A percentile compares a stretch with the other conserved stretches of the same genome.
These are phyloP conservation scores for Platorchestia sp. DNA, from an alignment of 1,140 invertebrate species.

Conservation along the genomic window DNA sequence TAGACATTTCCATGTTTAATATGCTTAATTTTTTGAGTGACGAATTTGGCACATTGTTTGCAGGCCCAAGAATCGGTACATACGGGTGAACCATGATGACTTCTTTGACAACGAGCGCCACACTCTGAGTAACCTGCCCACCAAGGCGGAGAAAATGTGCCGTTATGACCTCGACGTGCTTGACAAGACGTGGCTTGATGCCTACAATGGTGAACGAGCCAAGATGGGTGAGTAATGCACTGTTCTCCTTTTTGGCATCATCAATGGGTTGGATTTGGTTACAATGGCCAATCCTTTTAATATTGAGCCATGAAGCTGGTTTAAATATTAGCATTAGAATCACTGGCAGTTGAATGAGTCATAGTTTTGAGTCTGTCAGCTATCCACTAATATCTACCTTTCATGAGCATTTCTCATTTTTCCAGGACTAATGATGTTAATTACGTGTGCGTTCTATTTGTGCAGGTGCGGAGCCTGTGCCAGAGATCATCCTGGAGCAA, in stretches of 20 bases:
- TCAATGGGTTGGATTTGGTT: not conserved
- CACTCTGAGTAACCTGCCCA: slow-evolving; percentile 86
- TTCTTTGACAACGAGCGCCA: slow-evolving; percentile 87
- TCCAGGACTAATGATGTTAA: not conserved
- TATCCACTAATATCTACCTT: no score
- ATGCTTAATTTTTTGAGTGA: not conserved
- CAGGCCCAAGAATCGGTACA: slow-evolving; percentile 92
- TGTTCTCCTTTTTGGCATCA: not conserved
- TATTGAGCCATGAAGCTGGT: not conserved
- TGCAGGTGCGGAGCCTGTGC: slow-evolving; percentile 65
- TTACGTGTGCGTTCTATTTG: not conserved
- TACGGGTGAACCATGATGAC: slow-evolving; percentile 90
- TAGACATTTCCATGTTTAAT: not conserved
- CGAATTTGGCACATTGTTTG: slow-evolving; percentile 62
- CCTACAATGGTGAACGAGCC: slow-evolving; percentile 88
- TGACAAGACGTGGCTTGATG: slow-evolving; percentile 91
- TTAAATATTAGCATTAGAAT: no score
- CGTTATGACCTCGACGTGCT: slow-evolving; percentile 95
- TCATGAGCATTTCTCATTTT: not conserved
- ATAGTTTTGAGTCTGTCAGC: no score
- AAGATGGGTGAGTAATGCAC: slow-evolving; percentile 71
- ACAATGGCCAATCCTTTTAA: not conserved
- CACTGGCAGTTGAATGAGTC: not conserved
- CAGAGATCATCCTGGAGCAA: slow-evolving; percentile 78
- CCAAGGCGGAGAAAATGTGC: slow-evolving; percentile 90